Percentiles rank a stretch among this genome's conserved stretches.
These are phyloP conservation scores for Deroptyus accipitrinus DNA, from an alignment of 2,113 vertebrate genomes.

Conservation along the genomic window DNA sequence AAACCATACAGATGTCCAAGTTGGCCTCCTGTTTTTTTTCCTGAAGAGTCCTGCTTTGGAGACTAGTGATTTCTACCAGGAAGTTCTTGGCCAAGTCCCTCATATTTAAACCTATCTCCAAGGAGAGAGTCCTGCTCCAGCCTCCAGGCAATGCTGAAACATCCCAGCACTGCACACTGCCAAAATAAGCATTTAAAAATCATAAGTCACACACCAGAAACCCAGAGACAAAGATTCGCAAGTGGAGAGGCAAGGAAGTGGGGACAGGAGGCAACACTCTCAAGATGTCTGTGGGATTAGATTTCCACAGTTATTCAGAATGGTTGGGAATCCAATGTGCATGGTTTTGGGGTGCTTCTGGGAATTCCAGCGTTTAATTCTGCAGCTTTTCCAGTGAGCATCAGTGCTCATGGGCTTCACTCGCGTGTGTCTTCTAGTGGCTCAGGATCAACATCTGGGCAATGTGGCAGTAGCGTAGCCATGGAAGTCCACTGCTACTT, in stretches of 20 bases:
- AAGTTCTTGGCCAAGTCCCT: constrained; percentile 19
- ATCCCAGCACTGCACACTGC: neutral
- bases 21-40: constrained; percentile 38
- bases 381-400: neutral
- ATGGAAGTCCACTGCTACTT: neutral
- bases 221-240: neutral
- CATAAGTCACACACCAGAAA: neutral
- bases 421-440: neutral
- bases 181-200: constrained; percentile 32
- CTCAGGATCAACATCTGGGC: neutral
- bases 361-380: neutral
- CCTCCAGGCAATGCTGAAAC: neutral
- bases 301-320: neutral
- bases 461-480: neutral
- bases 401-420: neutral
- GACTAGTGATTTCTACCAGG: neutral
- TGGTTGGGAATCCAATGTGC: neutral
- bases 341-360: neutral
- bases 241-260: neutral
- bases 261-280: neutral
- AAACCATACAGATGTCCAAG: constrained; percentile 55
- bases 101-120: constrained; percentile 4
- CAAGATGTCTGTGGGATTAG: neutral
- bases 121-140: neutral
- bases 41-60: neutral